phyloP scores from a whole-genome alignment of 2,113 vertebrate species.

The Cryptoleucopteryx plumbea region DNA sequence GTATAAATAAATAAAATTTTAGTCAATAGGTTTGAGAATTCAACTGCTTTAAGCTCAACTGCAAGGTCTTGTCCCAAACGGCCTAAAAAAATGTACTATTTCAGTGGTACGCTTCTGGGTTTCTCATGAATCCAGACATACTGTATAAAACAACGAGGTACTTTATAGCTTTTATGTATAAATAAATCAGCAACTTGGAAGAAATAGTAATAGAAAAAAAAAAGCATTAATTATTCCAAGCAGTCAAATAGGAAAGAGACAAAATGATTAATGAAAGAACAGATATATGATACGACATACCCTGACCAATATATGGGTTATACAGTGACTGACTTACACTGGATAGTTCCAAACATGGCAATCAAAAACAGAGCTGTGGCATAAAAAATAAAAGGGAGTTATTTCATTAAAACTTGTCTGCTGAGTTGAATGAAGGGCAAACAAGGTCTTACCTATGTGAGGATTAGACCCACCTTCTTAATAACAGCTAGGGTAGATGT shows the following conservation, averaged over 20 bases:
- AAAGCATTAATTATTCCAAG: background rate
- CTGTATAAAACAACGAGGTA: background rate
- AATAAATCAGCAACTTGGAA: conserved; percentile 8
- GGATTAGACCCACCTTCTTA: conserved; percentile 20
- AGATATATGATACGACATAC: background rate
- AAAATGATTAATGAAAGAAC: background rate
- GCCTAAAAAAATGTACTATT: background rate
- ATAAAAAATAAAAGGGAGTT: background rate
- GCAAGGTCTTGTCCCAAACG: background rate
- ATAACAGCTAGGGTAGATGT: background rate
- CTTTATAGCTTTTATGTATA: background rate
- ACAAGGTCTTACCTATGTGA: background rate
- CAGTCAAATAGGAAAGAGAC: background rate
- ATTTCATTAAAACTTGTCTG: conserved; percentile 35
- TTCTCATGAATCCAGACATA: background rate
- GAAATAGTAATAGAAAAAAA: background rate
- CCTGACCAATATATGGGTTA: background rate
- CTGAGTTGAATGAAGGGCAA: conserved; percentile 27
- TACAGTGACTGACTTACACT: background rate
- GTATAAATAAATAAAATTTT: background rate
- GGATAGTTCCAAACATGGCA: background rate
- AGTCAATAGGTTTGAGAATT: background rate
- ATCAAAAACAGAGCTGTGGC: background rate
- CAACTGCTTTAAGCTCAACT: background rate
- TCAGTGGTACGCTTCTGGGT: background rate